Evolutionary conservation across 2,113 vertebrate species (phyloP).

Genomic region (human (Homo sapiens)): GRCh38 chr2:3679001-3679500

Average conservation of each 20-base stretch:
- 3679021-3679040: neutral
- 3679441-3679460: rapidly evolving
- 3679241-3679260: neutral
- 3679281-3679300: rapidly evolving
- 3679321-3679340: rapidly evolving
- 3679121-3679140: neutral
- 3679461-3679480: rapidly evolving
- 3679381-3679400: rapidly evolving
- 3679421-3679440: neutral
- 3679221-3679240: neutral
- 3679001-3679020: rapidly evolving
- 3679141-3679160: neutral
- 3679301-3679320: neutral
- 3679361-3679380: neutral
- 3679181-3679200: neutral
- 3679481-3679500: rapidly evolving
- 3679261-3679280: neutral
- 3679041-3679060: rapidly evolving
- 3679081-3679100: neutral
- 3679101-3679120: rapidly evolving
- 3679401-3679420: rapidly evolving
- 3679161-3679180: rapidly evolving
- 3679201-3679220: rapidly evolving
- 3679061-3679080: neutral
- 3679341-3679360: neutral